A percentile compares a stretch with the other conserved stretches of the same genome.
Evolutionary conservation across 2,113 vertebrate genomes (phyloP).

Genomic region (Gallinago media): DNA sequence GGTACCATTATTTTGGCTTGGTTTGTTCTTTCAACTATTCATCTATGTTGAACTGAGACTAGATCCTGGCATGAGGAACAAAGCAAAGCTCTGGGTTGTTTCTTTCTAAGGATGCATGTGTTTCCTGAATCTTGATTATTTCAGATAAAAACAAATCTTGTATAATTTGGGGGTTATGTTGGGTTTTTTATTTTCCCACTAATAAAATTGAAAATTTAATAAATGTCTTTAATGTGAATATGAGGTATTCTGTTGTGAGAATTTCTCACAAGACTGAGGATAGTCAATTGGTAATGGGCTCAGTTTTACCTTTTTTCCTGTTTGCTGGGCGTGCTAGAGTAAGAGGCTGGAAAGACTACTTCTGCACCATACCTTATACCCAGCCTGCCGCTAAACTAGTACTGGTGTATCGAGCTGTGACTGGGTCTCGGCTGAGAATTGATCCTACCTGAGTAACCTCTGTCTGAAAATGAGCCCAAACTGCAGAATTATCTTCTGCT

Average conservation of each 20-base stretch:
- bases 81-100: neutral
- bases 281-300: neutral
- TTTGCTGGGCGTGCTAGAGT: neutral
- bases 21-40: neutral
- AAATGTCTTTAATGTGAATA: neutral
- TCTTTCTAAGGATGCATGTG: neutral
- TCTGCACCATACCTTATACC: neutral
- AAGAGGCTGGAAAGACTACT: neutral
- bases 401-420: fast-evolving
- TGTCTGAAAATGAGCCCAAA: neutral
- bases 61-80: neutral
- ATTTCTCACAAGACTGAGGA: neutral
- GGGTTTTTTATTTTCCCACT: neutral
- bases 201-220: neutral
- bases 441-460: neutral
- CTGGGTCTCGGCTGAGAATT: neutral
- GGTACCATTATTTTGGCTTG: neutral
- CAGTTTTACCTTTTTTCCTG: neutral
- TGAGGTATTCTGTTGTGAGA: neutral
- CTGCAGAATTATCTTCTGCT: neutral
- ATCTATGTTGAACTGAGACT: neutral
- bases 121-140: neutral
- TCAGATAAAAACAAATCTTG: neutral
- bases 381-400: neutral
- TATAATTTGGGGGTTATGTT: neutral